Conservation (phyloP, 2,797 vertebrate genomes). For the Scomberomorus guttatus region DNA sequence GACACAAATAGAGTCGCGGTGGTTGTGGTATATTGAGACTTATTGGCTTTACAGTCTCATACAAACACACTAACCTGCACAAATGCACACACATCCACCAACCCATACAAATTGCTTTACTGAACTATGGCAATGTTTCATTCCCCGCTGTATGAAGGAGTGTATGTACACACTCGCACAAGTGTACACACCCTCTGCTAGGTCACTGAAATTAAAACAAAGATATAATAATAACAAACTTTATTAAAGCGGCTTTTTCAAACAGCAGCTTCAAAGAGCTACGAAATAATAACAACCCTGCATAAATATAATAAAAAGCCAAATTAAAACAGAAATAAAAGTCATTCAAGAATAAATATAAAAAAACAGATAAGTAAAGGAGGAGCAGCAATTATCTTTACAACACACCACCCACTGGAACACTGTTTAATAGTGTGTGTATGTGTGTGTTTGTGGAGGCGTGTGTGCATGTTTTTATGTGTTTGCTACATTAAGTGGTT, state of each 20-base stretch:
- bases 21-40: not conserved
- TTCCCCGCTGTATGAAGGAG: not conserved
- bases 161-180: not conserved
- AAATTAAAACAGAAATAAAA: slow-evolving; percentile 1
- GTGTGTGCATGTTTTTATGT: not conserved
- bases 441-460: not conserved
- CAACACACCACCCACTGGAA: slow-evolving; percentile 16
- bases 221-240: slow-evolving; percentile 12
- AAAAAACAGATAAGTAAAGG: slow-evolving; percentile 16
- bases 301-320: not conserved
- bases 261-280: not conserved
- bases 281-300: slow-evolving; percentile 13
- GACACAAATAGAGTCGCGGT: not conserved
- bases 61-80: not conserved
- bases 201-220: not conserved
- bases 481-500: slow-evolving; percentile 7
- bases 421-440: slow-evolving; percentile 8
- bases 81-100: not conserved
- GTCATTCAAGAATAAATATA: not conserved
- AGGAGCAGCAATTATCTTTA: slow-evolving; percentile 38
- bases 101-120: not conserved
- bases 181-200: not conserved
- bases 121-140: not conserved
- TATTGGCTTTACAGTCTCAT: not conserved
- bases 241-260: not conserved